A percentile compares a stretch with the other conserved stretches of the same genome.
These are phyloP conservation scores for Laticauda colubrina DNA, from an alignment of 2,113 vertebrate species.

Conservation along the genomic window DNA sequence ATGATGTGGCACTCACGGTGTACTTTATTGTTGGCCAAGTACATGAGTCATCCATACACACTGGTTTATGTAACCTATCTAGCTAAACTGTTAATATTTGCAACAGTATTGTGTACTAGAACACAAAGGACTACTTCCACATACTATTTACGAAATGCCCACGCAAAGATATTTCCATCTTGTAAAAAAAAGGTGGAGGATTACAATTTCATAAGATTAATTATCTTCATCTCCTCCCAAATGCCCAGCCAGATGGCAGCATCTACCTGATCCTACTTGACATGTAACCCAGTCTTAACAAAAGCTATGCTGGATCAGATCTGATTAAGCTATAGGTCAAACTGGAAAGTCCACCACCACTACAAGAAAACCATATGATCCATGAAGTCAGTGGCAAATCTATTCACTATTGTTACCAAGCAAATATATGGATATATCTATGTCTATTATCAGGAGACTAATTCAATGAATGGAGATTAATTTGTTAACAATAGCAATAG, in stretches of 20 bases:
- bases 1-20: background rate
- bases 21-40: background rate
- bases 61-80: background rate
- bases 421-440: background rate
- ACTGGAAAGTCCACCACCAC: background rate
- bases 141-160: background rate
- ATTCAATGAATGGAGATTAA: background rate
- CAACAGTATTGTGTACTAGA: background rate
- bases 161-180: background rate
- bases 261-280: background rate
- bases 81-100: constrained; percentile 20
- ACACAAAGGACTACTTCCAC: background rate
- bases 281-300: background rate
- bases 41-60: background rate
- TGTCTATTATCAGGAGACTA: background rate
- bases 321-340: background rate
- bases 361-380: background rate
- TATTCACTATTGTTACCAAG: background rate
- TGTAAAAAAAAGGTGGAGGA: background rate
- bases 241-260: background rate
- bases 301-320: background rate
- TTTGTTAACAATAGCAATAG: background rate
- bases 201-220: background rate
- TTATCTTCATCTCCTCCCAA: background rate
- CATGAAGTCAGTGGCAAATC: background rate